phyloP scores from a whole-genome alignment of 2,888 invertebrate genomes.

The Ectemnius continuus region DNA sequence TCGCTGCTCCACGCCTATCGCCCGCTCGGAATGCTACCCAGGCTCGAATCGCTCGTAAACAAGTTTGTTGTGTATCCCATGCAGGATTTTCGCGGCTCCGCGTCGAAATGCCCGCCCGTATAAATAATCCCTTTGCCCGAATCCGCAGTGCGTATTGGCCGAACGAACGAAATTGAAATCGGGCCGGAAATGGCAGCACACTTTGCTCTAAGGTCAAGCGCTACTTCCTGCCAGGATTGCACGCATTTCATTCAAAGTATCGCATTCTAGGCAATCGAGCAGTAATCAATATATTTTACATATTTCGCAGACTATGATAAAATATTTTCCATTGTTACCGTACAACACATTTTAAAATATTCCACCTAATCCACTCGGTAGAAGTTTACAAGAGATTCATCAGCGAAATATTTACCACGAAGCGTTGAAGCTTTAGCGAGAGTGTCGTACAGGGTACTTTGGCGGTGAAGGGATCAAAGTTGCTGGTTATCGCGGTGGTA shows the following conservation, averaged over 20 bases:
- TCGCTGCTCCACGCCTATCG: slow-evolving; percentile 30
- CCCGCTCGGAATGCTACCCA: slow-evolving; percentile 22
- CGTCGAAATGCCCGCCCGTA: slow-evolving; percentile 19
- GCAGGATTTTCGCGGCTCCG: slow-evolving; percentile 43
- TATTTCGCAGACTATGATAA: no score
- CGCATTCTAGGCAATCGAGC: no score
- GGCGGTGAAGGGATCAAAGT: slow-evolving; percentile 34
- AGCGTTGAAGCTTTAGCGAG: slow-evolving; percentile 8
- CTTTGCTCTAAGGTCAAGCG: no score
- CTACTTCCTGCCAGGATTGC: no score
- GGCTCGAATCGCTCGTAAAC: slow-evolving; percentile 51
- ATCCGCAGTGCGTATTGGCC: neutral
- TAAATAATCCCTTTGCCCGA: slow-evolving; percentile 37
- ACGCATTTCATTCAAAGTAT: no score
- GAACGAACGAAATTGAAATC: slow-evolving; percentile 9
- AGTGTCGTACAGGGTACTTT: slow-evolving; percentile 8
- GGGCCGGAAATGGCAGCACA: neutral
- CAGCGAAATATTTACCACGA: no score
- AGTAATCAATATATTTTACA: no score
- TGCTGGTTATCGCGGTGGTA: slow-evolving; percentile 38
- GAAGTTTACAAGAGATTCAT: no score
- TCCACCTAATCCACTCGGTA: no score
- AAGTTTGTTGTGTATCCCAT: slow-evolving; percentile 43
- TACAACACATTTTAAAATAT: no score
- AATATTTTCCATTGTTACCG: no score